Evolutionary conservation across 2,113 vertebrate species (phyloP).

Genomic region (Chloropsis cyanopogon): DNA sequence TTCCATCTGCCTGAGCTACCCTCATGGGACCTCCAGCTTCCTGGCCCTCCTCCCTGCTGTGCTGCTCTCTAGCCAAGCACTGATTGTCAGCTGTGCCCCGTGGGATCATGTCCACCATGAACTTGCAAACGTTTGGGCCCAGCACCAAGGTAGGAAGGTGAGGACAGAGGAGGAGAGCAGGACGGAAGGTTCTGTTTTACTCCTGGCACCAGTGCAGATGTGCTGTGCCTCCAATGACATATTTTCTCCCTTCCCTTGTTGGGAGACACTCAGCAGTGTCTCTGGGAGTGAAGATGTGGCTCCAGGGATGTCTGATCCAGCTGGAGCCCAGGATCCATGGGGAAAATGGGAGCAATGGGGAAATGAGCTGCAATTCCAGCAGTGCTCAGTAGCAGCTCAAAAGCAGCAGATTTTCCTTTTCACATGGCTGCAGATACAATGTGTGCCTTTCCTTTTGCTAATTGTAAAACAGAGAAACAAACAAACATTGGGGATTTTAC

Average conservation of each 20-base stretch:
- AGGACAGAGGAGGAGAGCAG: not conserved
- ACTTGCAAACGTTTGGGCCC: not conserved
- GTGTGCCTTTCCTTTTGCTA: not conserved
- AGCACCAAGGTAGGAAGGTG: not conserved
- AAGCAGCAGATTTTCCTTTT: not conserved
- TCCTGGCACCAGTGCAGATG: not conserved
- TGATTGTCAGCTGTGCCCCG: not conserved
- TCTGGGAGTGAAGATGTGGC: not conserved
- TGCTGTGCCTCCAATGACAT: rapidly evolving
- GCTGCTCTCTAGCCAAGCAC: not conserved
- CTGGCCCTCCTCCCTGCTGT: not conserved
- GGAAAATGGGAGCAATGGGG: not conserved
- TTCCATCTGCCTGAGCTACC: not conserved
- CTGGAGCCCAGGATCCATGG: rapidly evolving
- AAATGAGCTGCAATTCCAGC: not conserved
- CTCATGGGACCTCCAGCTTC: not conserved
- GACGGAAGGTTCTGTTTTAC: not conserved
- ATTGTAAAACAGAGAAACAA: not conserved
- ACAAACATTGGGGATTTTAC: not conserved
- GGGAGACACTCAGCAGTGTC: not conserved
- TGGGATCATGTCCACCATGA: not conserved
- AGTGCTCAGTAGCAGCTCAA: not conserved
- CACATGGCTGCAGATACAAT: not conserved
- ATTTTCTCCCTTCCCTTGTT: not conserved
- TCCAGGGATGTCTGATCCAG: not conserved